Evolutionary conservation across 2,888 invertebrate genomes (phyloP), one percentile per base, ranked within the genome.

Genomic region (Stenichneumon culpator): DNA sequence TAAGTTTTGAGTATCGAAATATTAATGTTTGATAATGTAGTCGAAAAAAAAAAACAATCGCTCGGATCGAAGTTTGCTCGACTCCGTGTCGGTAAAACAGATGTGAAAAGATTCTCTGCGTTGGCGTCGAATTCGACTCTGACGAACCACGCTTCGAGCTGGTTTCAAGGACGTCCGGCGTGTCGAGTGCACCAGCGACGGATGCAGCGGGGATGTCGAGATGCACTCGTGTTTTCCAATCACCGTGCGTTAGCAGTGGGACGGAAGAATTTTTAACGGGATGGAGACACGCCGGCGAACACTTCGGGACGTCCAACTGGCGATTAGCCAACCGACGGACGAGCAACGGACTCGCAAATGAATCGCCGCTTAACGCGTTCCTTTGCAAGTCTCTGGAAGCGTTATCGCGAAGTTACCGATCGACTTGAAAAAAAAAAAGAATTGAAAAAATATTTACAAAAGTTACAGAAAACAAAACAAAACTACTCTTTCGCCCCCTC

Each of bases 281-380:
- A 79, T 4, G 25, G 25, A 25, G 28, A 69, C 84, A 78, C 69
- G 69, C 73, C 69, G 39, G 79, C 65, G 54, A 63, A 73, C 63
- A 63, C 65, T 82, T 44, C 11, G 44, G 73, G 32, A 32, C 44
- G 81, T 47, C 57, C 68, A 52, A 74, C 78, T 84, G 81, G 81
- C 84, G 47, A 52, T n/a, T 73, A 68, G 82, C 84, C 84, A 84
- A 68, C 78, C 25, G 57, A 73, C 39, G 72, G 32, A 11, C 44
- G 28, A n/a, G 63, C 25, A 60, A 25, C 60, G 22, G 28, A 60
- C 73, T 47, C 50, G 28, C 79, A 77, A 81, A 57, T 78, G 68
- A 65, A 78, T 68, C 68, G 63, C 69, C 39, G 82, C 82, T 82
- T 69, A 78, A 84, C 78, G 52, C 69, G 74, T 84, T 60, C 63